phyloP scores from a whole-genome alignment of 2,797 vertebrate species.

The Lindbergichthys nudifrons region DNA sequence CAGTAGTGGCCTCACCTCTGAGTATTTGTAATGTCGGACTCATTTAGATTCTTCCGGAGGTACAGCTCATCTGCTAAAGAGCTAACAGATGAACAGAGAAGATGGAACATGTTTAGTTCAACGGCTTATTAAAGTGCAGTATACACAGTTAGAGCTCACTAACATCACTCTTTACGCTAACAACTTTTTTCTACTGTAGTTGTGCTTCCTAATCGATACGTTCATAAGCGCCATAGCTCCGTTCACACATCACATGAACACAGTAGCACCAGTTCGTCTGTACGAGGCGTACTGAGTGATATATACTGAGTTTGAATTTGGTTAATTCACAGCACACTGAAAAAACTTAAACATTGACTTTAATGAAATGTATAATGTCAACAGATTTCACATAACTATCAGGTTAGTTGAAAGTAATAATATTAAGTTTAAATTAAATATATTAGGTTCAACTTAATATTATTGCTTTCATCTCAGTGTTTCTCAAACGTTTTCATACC shows the following conservation, averaged over 20 bases:
- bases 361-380: too few species aligned
- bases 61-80: conserved; percentile 12
- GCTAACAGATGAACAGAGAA: not conserved
- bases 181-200: not conserved
- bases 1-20: not conserved
- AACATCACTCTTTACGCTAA: not conserved
- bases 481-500: too few species aligned
- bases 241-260: conserved; percentile 1
- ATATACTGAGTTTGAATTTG: not conserved
- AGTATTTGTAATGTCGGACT: not conserved
- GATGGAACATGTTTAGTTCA: not conserved
- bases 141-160: not conserved
- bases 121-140: not conserved
- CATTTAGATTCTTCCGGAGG: conserved; percentile 17
- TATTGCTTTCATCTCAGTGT: too few species aligned
- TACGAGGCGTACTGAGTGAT: not conserved
- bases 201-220: conserved; percentile 20
- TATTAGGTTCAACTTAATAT: too few species aligned
- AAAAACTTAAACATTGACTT: too few species aligned
- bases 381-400: too few species aligned
- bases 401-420: too few species aligned
- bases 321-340: not conserved
- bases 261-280: conserved; percentile 14
- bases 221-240: not conserved
- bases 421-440: too few species aligned